These are phyloP conservation scores for Philopotamus ludificatus DNA, from an alignment of 1,140 invertebrate species.

Conservation along the genomic window DNA sequence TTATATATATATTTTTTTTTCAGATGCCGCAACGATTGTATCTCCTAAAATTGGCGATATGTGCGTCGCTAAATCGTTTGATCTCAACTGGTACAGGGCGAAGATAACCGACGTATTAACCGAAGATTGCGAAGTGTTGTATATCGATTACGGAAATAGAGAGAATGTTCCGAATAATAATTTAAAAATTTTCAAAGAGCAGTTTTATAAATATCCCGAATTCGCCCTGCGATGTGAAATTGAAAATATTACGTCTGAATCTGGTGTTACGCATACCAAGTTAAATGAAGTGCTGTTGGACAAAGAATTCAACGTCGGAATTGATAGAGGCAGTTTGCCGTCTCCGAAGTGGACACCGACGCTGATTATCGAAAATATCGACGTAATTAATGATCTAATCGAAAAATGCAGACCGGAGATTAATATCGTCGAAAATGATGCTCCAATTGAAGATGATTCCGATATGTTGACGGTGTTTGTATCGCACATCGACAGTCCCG, in stretches of 20 bases:
- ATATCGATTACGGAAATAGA: slow-evolving; percentile 76
- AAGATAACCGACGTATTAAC: slow-evolving; percentile 54
- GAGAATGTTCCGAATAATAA: slow-evolving; percentile 57
- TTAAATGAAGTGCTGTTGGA: neutral
- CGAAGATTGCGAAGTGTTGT: slow-evolving; percentile 60
- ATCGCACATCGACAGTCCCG: slow-evolving; percentile 65
- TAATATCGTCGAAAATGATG: neutral
- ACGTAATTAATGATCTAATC: neutral
- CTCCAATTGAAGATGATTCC: neutral
- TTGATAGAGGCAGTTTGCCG: neutral
- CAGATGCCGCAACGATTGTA: neutral
- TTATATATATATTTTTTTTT: neutral
- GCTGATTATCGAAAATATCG: slow-evolving; percentile 15
- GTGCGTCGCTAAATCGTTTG: slow-evolving; percentile 61
- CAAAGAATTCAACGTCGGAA: neutral
- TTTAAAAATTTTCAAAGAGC: slow-evolving; percentile 46
- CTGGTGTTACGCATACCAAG: neutral
- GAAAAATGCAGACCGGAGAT: neutral
- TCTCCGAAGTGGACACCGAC: no score
- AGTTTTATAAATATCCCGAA: slow-evolving; percentile 1
- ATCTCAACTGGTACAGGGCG: slow-evolving; percentile 70
- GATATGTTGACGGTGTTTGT: slow-evolving; percentile 53
- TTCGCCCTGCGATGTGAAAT: neutral
- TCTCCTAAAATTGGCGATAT: slow-evolving; percentile 46
- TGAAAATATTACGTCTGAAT: neutral